Evolutionary conservation across 2,113 vertebrate species (phyloP).

Genomic region (Thymallus thymallus): DNA sequence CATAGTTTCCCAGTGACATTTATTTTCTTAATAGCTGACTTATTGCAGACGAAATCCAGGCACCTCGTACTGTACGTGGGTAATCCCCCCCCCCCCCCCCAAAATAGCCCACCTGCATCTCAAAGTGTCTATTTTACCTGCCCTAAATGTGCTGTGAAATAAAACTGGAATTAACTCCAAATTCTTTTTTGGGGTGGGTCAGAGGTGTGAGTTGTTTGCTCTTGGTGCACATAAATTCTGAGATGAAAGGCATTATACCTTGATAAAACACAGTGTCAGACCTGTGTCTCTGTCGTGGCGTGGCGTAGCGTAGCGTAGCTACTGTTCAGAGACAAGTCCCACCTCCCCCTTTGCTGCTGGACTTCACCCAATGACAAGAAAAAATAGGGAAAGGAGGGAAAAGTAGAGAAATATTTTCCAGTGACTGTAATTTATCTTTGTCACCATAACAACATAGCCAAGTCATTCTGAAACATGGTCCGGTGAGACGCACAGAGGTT

Average conservation of each 20-base stretch:
- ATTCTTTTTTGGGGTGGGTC: conserved; percentile 28
- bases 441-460: conserved; percentile 71
- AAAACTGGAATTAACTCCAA: conserved; percentile 29
- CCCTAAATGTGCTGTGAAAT: conserved; percentile 16
- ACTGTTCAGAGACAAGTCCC: not conserved
- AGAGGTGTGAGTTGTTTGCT: conserved; percentile 29
- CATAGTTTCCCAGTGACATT: conserved; percentile 23
- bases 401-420: conserved; percentile 69
- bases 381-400: conserved; percentile 28
- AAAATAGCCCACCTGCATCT: conserved; percentile 4
- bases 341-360: conserved; percentile 49
- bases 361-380: conserved; percentile 49
- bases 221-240: conserved; percentile 35
- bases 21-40: conserved; percentile 2
- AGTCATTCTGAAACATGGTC: conserved; percentile 73
- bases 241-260: conserved; percentile 24
- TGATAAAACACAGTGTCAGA: conserved; percentile 52
- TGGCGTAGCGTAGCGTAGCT: not conserved
- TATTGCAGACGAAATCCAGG: conserved; percentile 15
- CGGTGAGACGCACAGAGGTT: conserved; percentile 72
- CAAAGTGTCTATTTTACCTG: conserved; percentile 17
- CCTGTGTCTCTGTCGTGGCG: conserved; percentile 46
- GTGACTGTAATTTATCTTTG: conserved; percentile 78
- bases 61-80: not conserved
- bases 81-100: too few relatives aligned